Percentiles rank a stretch among this genome's conserved stretches.
phyloP scores from a whole-genome alignment of 2,888 invertebrate genomes.

The Zelleria hepariella region DNA sequence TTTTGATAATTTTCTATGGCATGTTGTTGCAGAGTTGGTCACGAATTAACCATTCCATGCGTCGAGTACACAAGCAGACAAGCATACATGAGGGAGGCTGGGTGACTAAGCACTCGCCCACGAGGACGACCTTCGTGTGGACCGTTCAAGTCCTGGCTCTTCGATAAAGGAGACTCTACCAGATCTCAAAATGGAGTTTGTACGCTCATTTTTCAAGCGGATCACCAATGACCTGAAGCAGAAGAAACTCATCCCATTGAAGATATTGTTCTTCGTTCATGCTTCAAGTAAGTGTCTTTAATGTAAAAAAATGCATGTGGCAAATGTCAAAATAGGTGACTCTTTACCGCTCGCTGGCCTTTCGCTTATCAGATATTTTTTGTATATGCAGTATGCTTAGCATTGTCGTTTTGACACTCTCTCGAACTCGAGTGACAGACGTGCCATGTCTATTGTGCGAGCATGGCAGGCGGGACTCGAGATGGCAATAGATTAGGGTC shows the following conservation, averaged over 20 bases:
- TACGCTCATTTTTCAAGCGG: slow-evolving; percentile 75
- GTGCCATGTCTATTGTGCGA: too few relatives aligned
- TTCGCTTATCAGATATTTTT: too few relatives aligned
- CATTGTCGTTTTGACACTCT: too few relatives aligned
- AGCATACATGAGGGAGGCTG: slow-evolving; percentile 39
- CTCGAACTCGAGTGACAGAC: too few relatives aligned
- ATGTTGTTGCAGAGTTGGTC: background rate
- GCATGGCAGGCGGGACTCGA: too few relatives aligned
- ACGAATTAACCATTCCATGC: slow-evolving; percentile 39
- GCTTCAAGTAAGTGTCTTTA: slow-evolving; percentile 78
- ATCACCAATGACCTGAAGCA: slow-evolving; percentile 79
- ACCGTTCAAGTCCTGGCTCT: slow-evolving; percentile 1
- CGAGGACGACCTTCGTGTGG: slow-evolving; percentile 20
- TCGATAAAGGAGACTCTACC: background rate
- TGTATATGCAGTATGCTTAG: too few relatives aligned
- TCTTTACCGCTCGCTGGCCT: too few relatives aligned
- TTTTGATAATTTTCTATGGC: background rate
- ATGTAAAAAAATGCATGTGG: too few relatives aligned
- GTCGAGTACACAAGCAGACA: slow-evolving; percentile 34
- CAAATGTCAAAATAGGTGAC: too few relatives aligned
- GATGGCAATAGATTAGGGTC: too few relatives aligned
- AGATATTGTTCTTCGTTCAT: slow-evolving; percentile 83
- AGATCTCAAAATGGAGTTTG: slow-evolving; percentile 64
- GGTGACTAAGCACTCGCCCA: slow-evolving; percentile 44
- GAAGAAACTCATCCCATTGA: slow-evolving; percentile 80